A percentile compares a stretch with the other conserved stretches of the same genome.
Evolutionary conservation across 23 tunicate species (phyloP).

Genomic region (Clavelina lepadiformis): DNA sequence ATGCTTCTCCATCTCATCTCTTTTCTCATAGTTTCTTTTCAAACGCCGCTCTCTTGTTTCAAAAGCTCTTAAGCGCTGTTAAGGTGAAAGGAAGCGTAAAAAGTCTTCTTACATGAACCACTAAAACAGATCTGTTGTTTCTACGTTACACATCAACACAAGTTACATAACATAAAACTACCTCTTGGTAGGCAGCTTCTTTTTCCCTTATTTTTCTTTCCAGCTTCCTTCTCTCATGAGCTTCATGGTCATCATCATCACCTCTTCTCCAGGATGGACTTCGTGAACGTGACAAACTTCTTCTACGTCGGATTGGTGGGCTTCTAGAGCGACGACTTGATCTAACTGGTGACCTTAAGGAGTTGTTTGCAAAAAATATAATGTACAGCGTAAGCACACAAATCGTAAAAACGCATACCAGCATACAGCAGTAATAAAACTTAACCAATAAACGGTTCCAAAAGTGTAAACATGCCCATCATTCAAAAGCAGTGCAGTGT

Average conservation of each 20-base stretch:
- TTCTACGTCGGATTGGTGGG: constrained; percentile 34
- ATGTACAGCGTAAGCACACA: too few species aligned
- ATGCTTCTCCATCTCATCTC: constrained; percentile 51
- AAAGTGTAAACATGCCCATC: too few species aligned
- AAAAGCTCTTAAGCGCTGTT: constrained; percentile 54
- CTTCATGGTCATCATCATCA: constrained; percentile 83
- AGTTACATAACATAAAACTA: too few species aligned
- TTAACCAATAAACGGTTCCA: too few species aligned
- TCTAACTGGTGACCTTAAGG: constrained; percentile 54
- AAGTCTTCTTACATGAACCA: neutral
- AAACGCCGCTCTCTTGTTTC: constrained; percentile 88
- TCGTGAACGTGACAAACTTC: constrained; percentile 27
- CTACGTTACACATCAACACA: too few species aligned
- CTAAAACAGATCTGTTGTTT: too few species aligned
- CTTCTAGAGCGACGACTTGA: constrained; percentile 30
- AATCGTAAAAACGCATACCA: too few species aligned
- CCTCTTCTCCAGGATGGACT: constrained; percentile 29
- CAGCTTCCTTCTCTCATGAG: constrained; percentile 69
- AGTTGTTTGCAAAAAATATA: too few species aligned
- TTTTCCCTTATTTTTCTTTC: constrained; percentile 95
- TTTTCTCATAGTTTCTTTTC: constrained; percentile 78
- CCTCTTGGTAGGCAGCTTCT: constrained; percentile 92
- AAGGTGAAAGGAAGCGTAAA: neutral
- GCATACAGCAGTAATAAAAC: too few species aligned
- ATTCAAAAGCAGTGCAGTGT: too few species aligned